Conservation (phyloP, 2,888 invertebrate genomes). For the Alentia gelatinosa region DNA sequence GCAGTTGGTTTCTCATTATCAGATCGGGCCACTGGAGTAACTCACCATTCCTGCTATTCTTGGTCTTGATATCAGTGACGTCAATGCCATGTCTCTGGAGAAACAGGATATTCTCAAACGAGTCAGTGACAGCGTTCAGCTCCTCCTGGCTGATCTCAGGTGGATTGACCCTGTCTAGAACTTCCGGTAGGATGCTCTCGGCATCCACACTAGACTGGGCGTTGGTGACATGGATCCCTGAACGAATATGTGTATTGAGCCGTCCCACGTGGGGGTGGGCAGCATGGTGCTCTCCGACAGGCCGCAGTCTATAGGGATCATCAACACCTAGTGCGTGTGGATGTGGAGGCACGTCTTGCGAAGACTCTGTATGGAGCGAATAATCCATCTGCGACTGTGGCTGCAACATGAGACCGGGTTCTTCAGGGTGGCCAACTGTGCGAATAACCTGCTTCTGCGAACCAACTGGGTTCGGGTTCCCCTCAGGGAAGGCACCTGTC, state of each 20-base stretch:
- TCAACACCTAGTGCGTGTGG: too few relatives aligned
- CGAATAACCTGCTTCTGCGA: too few relatives aligned
- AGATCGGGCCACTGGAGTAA: too few relatives aligned
- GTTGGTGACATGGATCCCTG: not conserved
- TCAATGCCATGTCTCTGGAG: slow-evolving; percentile 31
- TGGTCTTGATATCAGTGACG: not conserved
- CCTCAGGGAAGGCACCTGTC: not conserved
- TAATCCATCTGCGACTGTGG: not conserved
- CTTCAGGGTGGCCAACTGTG: not conserved
- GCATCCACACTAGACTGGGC: not conserved
- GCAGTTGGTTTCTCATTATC: too few relatives aligned
- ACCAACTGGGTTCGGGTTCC: not conserved
- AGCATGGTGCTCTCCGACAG: not conserved
- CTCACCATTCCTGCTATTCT: not conserved
- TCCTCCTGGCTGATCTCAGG: not conserved
- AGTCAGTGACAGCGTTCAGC: not conserved
- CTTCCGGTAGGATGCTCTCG: not conserved
- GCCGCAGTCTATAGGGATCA: too few relatives aligned
- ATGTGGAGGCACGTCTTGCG: not conserved
- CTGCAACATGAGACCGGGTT: not conserved
- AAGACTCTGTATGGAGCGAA: not conserved
- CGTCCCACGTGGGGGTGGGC: not conserved
- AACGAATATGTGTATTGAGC: not conserved
- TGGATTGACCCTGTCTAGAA: not conserved
- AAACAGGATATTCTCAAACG: slow-evolving; percentile 13